A percentile compares a stretch with the other conserved stretches of the same genome.
Evolutionary conservation across 1,140 invertebrate genomes (phyloP).

Genomic region (Pachypeltis micranthus): DNA sequence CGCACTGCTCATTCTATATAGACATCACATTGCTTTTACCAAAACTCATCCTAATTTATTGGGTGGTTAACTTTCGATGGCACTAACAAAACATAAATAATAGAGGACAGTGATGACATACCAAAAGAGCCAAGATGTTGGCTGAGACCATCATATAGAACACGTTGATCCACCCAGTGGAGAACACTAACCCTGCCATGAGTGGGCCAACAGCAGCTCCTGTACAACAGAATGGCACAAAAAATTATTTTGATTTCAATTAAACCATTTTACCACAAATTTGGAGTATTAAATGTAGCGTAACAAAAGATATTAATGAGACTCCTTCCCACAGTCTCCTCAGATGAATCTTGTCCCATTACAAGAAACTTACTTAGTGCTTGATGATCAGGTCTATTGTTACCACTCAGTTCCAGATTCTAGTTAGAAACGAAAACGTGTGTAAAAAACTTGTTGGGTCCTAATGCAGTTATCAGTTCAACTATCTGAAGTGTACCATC

Average conservation of each 20-base stretch:
- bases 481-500: too few species aligned
- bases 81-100: too few species aligned
- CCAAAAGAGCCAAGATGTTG: conserved; percentile 63
- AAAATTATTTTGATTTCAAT: not conserved
- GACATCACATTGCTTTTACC: too few species aligned
- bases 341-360: not conserved
- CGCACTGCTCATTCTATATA: too few species aligned
- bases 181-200: conserved; percentile 69
- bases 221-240: conserved; percentile 29
- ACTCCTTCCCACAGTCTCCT: not conserved
- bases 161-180: conserved; percentile 67
- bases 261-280: not conserved
- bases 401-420: too few species aligned
- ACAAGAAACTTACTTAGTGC: not conserved
- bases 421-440: too few species aligned
- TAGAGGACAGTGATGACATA: too few species aligned
- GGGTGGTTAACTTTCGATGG: too few species aligned
- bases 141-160: conserved; percentile 85
- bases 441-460: too few species aligned
- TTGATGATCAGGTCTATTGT: too few species aligned
- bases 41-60: too few species aligned
- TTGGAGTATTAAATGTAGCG: not conserved
- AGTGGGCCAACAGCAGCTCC: conserved; percentile 84
- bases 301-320: not conserved
- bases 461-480: too few species aligned